Evolutionary conservation across 2,113 vertebrate genomes (phyloP).

Genomic region (Noturus placidus): DNA sequence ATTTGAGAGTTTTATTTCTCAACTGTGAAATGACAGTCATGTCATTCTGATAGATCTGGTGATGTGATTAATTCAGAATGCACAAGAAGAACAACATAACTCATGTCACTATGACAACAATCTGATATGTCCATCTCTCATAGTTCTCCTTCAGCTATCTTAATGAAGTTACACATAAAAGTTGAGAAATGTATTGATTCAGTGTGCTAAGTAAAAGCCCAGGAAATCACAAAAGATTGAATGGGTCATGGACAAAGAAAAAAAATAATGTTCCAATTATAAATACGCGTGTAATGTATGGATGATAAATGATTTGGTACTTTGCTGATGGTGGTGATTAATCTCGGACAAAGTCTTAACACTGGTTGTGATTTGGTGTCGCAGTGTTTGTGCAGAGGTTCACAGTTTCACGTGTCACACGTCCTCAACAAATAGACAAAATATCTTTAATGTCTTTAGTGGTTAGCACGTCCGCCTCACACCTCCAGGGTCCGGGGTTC

Average conservation of each 20-base stretch:
- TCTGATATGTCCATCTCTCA: background rate
- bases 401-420: background rate
- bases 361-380: background rate
- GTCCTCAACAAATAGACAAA: background rate
- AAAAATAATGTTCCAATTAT: background rate
- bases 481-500: too few relatives aligned
- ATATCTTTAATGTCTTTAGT: too few relatives aligned
- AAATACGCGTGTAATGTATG: background rate
- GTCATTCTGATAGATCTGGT: background rate
- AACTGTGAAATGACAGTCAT: background rate
- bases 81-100: background rate
- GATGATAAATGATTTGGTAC: background rate
- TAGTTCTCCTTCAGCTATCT: background rate
- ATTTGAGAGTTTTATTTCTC: background rate
- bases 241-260: background rate
- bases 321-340: background rate
- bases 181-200: background rate
- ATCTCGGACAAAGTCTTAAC: background rate
- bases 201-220: background rate
- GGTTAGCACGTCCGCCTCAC: too few relatives aligned
- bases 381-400: background rate
- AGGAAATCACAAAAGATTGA: background rate
- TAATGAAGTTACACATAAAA: background rate
- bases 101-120: conserved; percentile 26
- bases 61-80: background rate